Evolutionary conservation across 2,888 invertebrate species (phyloP).

Genomic region (Erpobdella octoculata): DNA sequence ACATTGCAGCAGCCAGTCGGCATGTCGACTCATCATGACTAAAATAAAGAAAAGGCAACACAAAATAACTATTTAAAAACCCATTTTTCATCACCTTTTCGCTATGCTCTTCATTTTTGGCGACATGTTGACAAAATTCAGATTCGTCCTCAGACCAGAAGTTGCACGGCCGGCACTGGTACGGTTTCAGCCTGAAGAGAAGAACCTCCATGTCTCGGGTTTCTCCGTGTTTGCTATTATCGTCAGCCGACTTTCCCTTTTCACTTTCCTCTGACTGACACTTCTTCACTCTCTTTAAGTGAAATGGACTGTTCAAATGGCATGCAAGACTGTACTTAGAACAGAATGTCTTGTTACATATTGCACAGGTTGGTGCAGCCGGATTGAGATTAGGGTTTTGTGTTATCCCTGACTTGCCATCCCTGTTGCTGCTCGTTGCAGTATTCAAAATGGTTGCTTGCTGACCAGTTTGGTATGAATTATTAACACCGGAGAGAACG

Average conservation of each 20-base stretch:
- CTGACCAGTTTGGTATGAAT: neutral
- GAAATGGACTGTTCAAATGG: slow-evolving; percentile 71
- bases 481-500: neutral
- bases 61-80: neutral
- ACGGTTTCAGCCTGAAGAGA: slow-evolving; percentile 73
- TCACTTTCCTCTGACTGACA: neutral
- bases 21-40: no score
- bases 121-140: slow-evolving; percentile 58
- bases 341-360: slow-evolving; percentile 45
- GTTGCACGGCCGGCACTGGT: slow-evolving; percentile 73
- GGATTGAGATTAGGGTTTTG: neutral
- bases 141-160: slow-evolving; percentile 70
- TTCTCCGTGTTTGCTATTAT: neutral
- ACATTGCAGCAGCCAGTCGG: no score
- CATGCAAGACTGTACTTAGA: slow-evolving; percentile 45
- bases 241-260: neutral
- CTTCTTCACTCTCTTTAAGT: slow-evolving; percentile 46
- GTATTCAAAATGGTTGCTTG: neutral
- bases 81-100: neutral
- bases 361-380: slow-evolving; percentile 52
- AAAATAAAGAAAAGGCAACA: no score
- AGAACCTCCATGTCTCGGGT: slow-evolving; percentile 41
- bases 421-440: no score
- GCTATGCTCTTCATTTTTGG: neutral
- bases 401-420: neutral